Conservation (phyloP, 2,888 invertebrate genomes). For the Caenorhabditis doughertyi region DNA sequence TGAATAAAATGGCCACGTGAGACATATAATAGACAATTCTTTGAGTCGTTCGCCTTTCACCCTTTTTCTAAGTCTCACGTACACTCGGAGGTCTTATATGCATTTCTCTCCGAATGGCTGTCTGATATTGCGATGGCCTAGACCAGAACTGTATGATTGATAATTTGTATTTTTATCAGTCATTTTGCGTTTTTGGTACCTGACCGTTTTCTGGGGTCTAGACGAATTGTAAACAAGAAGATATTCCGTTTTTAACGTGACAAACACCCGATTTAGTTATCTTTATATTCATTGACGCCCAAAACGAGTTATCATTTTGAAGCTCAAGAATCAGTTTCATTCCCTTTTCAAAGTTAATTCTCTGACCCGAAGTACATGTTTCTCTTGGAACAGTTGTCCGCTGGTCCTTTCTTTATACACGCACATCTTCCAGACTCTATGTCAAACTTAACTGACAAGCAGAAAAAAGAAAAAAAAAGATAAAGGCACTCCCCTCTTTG, state of each 20-base stretch:
- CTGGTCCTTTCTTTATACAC: constrained; percentile 3
- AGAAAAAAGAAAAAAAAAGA: constrained; percentile 27
- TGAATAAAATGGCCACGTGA: constrained; percentile 16
- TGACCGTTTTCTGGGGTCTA: constrained; percentile 14
- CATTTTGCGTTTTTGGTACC: constrained; percentile 12
- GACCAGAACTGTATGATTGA: constrained; percentile 13
- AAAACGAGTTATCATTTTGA: neutral
- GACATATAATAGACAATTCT: constrained; percentile 1
- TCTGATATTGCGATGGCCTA: neutral
- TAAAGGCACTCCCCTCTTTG: constrained; percentile 25
- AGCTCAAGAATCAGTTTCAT: neutral
- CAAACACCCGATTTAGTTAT: neutral
- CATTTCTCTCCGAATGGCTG: constrained; percentile 1
- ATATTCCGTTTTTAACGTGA: neutral
- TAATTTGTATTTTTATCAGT: constrained; percentile 20
- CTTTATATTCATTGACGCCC: neutral
- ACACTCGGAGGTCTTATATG: constrained; percentile 11
- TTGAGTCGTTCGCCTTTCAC: constrained; percentile 31
- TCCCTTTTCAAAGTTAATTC: neutral
- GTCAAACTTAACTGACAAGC: constrained; percentile 37
- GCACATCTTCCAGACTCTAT: constrained; percentile 28
- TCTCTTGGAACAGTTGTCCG: constrained; percentile 40
- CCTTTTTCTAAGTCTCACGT: constrained; percentile 27
- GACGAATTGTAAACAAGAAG: neutral
- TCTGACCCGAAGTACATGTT: constrained; percentile 28